Evolutionary conservation across 1,140 invertebrate genomes (phyloP).

Genomic region (Conus betulinus): DNA sequence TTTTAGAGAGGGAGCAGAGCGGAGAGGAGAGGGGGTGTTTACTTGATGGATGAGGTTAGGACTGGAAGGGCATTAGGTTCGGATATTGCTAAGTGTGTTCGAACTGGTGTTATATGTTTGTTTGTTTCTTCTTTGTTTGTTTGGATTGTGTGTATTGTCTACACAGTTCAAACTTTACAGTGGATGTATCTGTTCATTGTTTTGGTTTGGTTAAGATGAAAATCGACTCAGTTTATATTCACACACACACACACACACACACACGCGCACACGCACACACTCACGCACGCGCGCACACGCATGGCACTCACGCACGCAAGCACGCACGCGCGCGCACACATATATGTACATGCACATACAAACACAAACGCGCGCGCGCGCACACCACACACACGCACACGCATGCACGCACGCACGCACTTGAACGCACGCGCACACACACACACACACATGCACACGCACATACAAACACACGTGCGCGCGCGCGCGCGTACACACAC

Average conservation of each 20-base stretch:
- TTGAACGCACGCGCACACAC: not conserved
- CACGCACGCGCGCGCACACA: not conserved
- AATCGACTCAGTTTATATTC: not conserved
- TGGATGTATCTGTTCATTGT: no score
- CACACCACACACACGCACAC: not conserved
- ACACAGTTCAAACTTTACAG: no score
- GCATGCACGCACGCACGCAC: not conserved
- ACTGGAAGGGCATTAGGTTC: not conserved
- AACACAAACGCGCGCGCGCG: not conserved
- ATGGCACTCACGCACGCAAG: no score
- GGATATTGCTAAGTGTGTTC: no score
- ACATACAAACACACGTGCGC: not conserved
- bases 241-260: not conserved
- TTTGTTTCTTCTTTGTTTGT: no score
- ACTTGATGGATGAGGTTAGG: not conserved
- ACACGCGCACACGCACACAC: not conserved
- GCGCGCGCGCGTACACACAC: not conserved
- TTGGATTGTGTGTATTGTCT: no score
- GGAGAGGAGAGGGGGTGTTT: not conserved
- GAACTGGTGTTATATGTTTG: no score
- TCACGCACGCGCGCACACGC: no score
- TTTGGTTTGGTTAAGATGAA: no score
- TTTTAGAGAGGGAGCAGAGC: not conserved
- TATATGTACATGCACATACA: not conserved
- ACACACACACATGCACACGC: slow-evolving; percentile 11